Conservation (phyloP, 2,113 vertebrate genomes). For the Orthonyx spaldingii region DNA sequence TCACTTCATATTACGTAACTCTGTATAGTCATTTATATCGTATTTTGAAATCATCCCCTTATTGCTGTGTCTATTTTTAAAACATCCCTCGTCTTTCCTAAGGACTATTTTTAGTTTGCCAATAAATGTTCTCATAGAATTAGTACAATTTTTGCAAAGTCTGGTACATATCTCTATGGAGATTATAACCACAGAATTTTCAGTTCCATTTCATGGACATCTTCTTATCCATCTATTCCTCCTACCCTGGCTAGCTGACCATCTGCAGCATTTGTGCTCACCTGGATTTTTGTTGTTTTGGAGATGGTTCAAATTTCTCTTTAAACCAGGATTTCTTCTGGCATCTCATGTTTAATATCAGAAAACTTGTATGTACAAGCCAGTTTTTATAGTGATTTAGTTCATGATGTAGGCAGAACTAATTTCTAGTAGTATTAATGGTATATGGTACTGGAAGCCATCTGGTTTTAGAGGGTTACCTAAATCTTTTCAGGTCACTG, state of each 20-base stretch:
- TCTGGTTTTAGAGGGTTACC: neutral
- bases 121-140: neutral
- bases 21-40: neutral
- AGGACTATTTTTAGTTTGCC: neutral
- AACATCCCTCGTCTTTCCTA: neutral
- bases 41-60: neutral
- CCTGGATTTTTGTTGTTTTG: neutral
- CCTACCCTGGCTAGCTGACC: neutral
- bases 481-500: conserved; percentile 66
- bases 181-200: neutral
- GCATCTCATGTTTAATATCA: neutral
- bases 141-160: neutral
- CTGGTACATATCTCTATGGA: neutral
- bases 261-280: neutral
- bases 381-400: neutral
- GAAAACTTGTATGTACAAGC: neutral
- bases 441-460: neutral
- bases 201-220: neutral
- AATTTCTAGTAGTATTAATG: neutral
- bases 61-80: neutral
- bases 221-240: neutral
- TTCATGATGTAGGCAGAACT: neutral
- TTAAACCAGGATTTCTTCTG: neutral
- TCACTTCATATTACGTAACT: neutral
- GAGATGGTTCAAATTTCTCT: neutral